Percentiles rank a stretch among this genome's conserved stretches.
Evolutionary conservation across 2,888 invertebrate species (phyloP).

Genomic region (Hydropsyche betteni): DNA sequence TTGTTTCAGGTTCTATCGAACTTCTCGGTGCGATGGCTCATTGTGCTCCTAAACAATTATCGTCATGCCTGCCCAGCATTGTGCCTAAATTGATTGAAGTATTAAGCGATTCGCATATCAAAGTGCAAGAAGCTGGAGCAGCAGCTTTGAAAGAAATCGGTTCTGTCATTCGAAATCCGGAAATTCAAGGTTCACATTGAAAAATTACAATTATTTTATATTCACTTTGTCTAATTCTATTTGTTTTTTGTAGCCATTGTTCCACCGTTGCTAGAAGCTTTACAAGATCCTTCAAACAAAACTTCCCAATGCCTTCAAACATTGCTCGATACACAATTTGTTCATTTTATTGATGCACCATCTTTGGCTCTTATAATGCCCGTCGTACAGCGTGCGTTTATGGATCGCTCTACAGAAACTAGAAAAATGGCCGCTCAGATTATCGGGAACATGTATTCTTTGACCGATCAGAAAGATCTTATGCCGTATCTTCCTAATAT

Average conservation of each 20-base stretch:
- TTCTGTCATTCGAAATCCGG: slow-evolving; percentile 97
- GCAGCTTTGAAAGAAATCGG: slow-evolving; percentile 96
- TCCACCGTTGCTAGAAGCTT: slow-evolving; percentile 84
- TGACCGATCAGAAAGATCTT: slow-evolving; percentile 98
- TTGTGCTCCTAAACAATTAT: slow-evolving; percentile 98
- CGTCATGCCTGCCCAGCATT: slow-evolving; percentile 96
- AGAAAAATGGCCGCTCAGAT: slow-evolving; percentile 99
- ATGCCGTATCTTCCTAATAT: slow-evolving; percentile 95
- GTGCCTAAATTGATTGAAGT: slow-evolving; percentile 98
- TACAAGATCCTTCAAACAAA: slow-evolving; percentile 96
- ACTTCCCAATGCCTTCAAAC: slow-evolving; percentile 94
- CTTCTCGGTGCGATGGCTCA: slow-evolving; percentile 97
- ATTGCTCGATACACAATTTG: slow-evolving; percentile 94
- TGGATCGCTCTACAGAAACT: slow-evolving; percentile 97
- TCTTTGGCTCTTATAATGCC: slow-evolving; percentile 99
- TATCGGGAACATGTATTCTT: slow-evolving; percentile 99
- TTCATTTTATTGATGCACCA: slow-evolving; percentile 99
- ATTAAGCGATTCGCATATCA: slow-evolving; percentile 95
- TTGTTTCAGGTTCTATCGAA: slow-evolving; percentile 84
- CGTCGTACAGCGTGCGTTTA: slow-evolving; percentile 96
- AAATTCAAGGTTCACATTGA: slow-evolving; percentile 80
- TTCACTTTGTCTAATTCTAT: slow-evolving; percentile 14
- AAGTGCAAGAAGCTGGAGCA: slow-evolving; percentile 96
- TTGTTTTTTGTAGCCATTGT: slow-evolving; percentile 73
- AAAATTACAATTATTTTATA: not conserved